phyloP scores from a whole-genome alignment of 2,797 vertebrate genomes.

The Hydrocynus forskahlii region DNA sequence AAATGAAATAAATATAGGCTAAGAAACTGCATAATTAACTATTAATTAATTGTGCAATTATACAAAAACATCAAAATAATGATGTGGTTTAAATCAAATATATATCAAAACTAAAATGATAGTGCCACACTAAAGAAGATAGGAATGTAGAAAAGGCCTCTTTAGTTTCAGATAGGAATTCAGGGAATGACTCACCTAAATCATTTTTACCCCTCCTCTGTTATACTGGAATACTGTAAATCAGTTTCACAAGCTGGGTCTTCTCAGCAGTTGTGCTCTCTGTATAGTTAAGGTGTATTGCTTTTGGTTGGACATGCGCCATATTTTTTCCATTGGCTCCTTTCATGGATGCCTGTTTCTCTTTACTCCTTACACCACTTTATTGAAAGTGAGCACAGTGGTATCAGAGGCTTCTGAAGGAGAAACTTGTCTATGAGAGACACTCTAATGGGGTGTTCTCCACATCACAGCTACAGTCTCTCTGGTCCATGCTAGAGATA shows the following conservation, averaged over 20 bases:
- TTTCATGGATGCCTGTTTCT: background rate
- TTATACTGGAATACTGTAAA: background rate
- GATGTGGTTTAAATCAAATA: background rate
- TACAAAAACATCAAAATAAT: background rate
- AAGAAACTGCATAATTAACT: no score
- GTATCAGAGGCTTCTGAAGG: conserved; percentile 41
- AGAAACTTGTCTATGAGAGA: conserved; percentile 57
- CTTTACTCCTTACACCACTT: conserved; percentile 7
- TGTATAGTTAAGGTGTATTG: conserved; percentile 6
- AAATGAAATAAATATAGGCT: no score
- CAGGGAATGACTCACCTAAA: conserved; percentile 18
- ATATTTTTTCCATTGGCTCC: background rate
- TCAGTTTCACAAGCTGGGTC: conserved; percentile 6
- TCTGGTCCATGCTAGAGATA: conserved; percentile 37
- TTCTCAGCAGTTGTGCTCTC: background rate
- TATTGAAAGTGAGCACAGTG: conserved; percentile 33
- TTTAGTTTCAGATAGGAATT: conserved; percentile 17
- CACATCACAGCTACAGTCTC: conserved; percentile 31
- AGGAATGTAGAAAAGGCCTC: conserved; percentile 2
- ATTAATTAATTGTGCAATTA: background rate
- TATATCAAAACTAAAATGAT: background rate
- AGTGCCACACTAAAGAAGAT: background rate
- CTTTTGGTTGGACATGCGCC: background rate
- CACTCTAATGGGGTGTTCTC: conserved; percentile 54
- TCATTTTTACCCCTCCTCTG: conserved; percentile 10